These are phyloP conservation scores for Toxotes chatareus DNA, from an alignment of 2,113 vertebrate species.

Conservation along the genomic window DNA sequence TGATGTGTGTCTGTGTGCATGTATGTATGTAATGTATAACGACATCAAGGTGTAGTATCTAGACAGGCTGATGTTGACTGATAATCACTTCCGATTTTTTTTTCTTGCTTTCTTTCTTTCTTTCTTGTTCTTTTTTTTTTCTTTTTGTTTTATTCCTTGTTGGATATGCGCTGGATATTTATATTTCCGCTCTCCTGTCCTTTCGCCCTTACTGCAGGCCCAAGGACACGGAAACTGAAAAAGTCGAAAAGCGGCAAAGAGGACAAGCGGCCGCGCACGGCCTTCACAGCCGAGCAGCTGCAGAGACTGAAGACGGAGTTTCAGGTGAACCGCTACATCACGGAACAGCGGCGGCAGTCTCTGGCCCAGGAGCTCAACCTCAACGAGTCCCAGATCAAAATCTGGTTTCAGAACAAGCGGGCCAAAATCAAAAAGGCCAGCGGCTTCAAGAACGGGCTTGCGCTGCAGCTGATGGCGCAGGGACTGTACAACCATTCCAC, in stretches of 20 bases:
- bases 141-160: neutral
- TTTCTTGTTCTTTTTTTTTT: too few species aligned
- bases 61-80: too few species aligned
- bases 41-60: neutral
- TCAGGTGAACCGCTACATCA: slow-evolving; percentile 90
- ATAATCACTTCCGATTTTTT: too few species aligned
- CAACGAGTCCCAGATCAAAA: slow-evolving; percentile 92
- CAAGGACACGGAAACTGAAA: slow-evolving; percentile 94
- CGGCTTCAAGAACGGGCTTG: slow-evolving; percentile 89
- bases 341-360: slow-evolving; percentile 88
- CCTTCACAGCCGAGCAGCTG: slow-evolving; percentile 92
- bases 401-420: slow-evolving; percentile 93
- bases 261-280: slow-evolving; percentile 90
- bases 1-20: too few species aligned
- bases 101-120: too few species aligned
- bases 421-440: slow-evolving; percentile 91
- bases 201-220: slow-evolving; percentile 86
- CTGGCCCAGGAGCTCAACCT: slow-evolving; percentile 89
- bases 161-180: slow-evolving; percentile 69
- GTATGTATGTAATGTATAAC: too few species aligned
- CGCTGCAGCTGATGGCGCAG: slow-evolving; percentile 91
- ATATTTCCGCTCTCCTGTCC: slow-evolving; percentile 66
- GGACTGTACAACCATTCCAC: slow-evolving; percentile 93
- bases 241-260: slow-evolving; percentile 90
- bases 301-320: slow-evolving; percentile 90